A percentile compares a stretch with the other conserved stretches of the same genome.
These are phyloP conservation scores for Meghimatium bilineatum DNA, from an alignment of 2,888 invertebrate genomes.

Conservation along the genomic window DNA sequence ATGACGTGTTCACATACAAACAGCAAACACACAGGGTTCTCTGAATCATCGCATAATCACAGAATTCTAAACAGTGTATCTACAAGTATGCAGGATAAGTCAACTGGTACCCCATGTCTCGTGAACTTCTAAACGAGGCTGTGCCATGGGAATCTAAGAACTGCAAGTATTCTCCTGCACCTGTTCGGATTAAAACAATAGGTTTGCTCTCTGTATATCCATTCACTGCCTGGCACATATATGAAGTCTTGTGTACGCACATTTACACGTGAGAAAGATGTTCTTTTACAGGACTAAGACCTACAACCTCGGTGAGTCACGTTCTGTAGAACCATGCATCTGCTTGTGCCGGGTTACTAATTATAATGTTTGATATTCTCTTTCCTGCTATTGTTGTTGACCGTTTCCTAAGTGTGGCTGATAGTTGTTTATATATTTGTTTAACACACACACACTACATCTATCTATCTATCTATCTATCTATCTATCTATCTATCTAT, in stretches of 20 bases:
- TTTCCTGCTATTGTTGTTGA: neutral
- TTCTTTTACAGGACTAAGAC: conserved; percentile 56
- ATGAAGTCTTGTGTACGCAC: neutral
- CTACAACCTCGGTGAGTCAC: conserved; percentile 56
- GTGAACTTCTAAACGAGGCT: too few species aligned
- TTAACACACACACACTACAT: too few species aligned
- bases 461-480: too few species aligned
- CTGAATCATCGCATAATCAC: too few species aligned
- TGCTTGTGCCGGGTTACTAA: too few species aligned
- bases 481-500: neutral
- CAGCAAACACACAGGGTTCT: too few species aligned
- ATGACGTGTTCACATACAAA: too few species aligned
- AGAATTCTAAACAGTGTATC: too few species aligned
- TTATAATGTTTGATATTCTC: neutral
- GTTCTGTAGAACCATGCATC: neutral
- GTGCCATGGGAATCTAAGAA: neutral
- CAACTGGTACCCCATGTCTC: too few species aligned
- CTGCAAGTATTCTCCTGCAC: neutral
- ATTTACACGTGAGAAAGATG: conserved; percentile 35
- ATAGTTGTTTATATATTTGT: neutral
- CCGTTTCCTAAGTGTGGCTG: too few species aligned
- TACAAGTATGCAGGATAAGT: too few species aligned
- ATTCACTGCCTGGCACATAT: neutral
- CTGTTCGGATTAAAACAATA: neutral
- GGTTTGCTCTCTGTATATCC: neutral